Evolutionary conservation across 1,140 invertebrate species (phyloP), one percentile per base, ranked within the genome.

Genomic region (Chymomyza costata): DNA sequence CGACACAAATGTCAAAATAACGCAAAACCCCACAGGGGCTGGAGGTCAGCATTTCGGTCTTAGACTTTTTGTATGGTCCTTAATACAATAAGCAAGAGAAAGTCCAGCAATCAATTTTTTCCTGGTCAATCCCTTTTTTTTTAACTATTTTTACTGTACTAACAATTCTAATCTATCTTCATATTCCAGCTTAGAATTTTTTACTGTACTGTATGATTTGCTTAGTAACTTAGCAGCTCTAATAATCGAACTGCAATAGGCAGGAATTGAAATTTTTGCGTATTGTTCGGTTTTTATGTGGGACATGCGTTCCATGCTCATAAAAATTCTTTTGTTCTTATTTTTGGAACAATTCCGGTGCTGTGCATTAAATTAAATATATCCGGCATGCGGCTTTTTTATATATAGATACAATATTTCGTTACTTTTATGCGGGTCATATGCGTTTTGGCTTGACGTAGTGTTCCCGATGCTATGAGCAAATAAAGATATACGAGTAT

Each of bases 291-390:
- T 19, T 10, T 50, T 35, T 65, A 37, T 57, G 45, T 38, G 46
- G 7, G 15, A 38, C 37, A 44, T 65, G 57, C 53, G 44, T 63
- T 61, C 18, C 16, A 40, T 19, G n/a, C 30, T 30, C 18, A 13
- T 16, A 45, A 39, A 40, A 62, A 59, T 37, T 61, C 30, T 48
- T 31, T 17, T 1, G 16, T 28, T 6, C 25, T 28, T 21, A 34
- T 34, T 41, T 49, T 59, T 70, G 53, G 15, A 50, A 32, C 52
- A 76, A 53, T 63, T 56, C 43, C 47, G 46, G 25, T 38, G 53
- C 60, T 60, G 55, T 35, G 60, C 55, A 80, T 67, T 78, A 58
- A 78, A 78, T 78, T 80, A 68, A 78, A 78, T 78, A n/a, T n/a
- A 65, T 78, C 73, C 73, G 73, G 73, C 73, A 73, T 63, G 49